Conservation (phyloP, 2,888 invertebrate species). For the Lordiphosa fenestrarum region DNA sequence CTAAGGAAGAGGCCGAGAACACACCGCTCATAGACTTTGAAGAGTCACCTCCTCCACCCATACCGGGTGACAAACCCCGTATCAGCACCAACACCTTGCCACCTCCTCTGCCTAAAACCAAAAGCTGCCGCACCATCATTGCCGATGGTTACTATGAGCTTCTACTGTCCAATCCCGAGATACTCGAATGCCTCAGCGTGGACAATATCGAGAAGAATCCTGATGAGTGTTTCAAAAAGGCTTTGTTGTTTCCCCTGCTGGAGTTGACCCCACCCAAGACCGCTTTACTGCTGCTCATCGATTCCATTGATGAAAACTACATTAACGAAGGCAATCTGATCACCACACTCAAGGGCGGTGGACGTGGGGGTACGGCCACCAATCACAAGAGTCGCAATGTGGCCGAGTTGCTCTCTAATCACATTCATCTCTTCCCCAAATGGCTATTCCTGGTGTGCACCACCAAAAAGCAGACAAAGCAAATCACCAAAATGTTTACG, state of each 20-base stretch:
- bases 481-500: conserved; percentile 90
- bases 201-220: conserved; percentile 92
- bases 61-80: conserved; percentile 53
- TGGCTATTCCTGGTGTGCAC: conserved; percentile 96
- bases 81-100: conserved; percentile 70
- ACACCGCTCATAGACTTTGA: conserved; percentile 51
- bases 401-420: conserved; percentile 91
- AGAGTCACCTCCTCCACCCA: conserved; percentile 36
- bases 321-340: conserved; percentile 82
- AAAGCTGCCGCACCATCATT: conserved; percentile 84
- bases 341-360: conserved; percentile 81
- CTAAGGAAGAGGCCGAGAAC: conserved; percentile 18
- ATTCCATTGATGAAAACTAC: conserved; percentile 93
- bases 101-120: conserved; percentile 81
- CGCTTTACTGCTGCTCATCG: conserved; percentile 91
- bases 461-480: conserved; percentile 91
- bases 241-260: conserved; percentile 91
- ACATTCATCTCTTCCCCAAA: conserved; percentile 94
- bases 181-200: conserved; percentile 89
- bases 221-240: conserved; percentile 94
- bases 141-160: conserved; percentile 91
- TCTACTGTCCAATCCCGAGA: conserved; percentile 88
- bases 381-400: conserved; percentile 84
- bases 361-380: conserved; percentile 67
- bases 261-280: conserved; percentile 93